A percentile compares a stretch with the other conserved stretches of the same genome.
Conservation (phyloP, 2,888 invertebrate species). For the Scaptomyza parva region DNA sequence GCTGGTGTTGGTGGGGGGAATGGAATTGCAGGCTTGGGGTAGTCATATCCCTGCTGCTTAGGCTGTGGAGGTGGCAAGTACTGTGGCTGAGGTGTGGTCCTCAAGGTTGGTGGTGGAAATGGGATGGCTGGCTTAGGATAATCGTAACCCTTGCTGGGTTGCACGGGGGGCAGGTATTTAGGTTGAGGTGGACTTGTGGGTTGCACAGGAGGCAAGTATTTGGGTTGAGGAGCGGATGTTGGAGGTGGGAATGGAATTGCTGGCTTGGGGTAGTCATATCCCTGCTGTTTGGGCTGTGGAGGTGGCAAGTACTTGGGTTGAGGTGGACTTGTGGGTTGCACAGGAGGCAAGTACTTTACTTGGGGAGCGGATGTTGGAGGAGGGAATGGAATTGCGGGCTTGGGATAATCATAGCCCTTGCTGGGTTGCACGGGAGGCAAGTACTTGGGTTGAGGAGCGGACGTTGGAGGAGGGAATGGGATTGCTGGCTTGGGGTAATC, state of each 20-base stretch:
- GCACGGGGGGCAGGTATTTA: constrained; percentile 31
- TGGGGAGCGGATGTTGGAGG: constrained; percentile 29
- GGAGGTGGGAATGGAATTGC: constrained; percentile 52
- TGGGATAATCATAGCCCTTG: constrained; percentile 64
- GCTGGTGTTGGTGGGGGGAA: constrained; percentile 44
- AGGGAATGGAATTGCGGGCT: constrained; percentile 59
- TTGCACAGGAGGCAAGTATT: constrained; percentile 55
- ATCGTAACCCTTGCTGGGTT: constrained; percentile 18
- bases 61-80: constrained; percentile 55
- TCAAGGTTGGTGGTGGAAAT: constrained; percentile 7
- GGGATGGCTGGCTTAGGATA: constrained; percentile 12
- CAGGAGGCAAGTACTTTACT: constrained; percentile 39
- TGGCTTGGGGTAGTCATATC: constrained; percentile 68
- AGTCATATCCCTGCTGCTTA: constrained; percentile 52
- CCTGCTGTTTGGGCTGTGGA: constrained; percentile 42
- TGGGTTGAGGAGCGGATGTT: constrained; percentile 49
- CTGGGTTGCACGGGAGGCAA: constrained; percentile 54
- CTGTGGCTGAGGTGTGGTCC: constrained; percentile 22
- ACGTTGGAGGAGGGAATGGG: constrained; percentile 48
- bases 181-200: constrained; percentile 28
- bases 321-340: constrained; percentile 28
- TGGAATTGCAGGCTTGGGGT: constrained; percentile 57
- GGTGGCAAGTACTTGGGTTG: constrained; percentile 59
- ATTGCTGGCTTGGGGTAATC: constrained; percentile 62
- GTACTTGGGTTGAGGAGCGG: constrained; percentile 6